A percentile compares a stretch with the other conserved stretches of the same genome.
Conservation (phyloP, 2,113 vertebrate genomes). For the Protobothrops mucrosquamatus region DNA sequence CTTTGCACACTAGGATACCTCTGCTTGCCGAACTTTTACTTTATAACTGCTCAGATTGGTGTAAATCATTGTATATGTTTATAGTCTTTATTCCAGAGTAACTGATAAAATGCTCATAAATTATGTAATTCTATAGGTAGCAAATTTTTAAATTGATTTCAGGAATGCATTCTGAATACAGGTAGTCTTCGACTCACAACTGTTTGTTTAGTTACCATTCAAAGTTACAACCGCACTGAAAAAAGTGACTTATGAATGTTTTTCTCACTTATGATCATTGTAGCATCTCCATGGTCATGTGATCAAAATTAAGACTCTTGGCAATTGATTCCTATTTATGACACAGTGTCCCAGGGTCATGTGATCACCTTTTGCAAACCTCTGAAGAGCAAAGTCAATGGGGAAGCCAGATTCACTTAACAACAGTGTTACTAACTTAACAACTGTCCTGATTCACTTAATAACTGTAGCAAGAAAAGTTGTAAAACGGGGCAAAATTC, state of each 20-base stretch:
- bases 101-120: not conserved
- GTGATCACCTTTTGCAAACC: not conserved
- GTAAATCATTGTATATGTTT: not conserved
- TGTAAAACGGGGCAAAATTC: not conserved
- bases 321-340: not conserved
- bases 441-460: not conserved
- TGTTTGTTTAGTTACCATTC: not conserved
- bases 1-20: not conserved
- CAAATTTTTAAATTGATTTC: not conserved
- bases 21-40: not conserved
- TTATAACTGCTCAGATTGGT: not conserved
- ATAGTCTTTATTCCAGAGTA: not conserved
- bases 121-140: not conserved
- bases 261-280: not conserved
- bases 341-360: not conserved
- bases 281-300: not conserved
- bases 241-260: not conserved
- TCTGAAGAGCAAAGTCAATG: not conserved
- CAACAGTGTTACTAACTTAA: not conserved
- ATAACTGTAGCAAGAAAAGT: not conserved
- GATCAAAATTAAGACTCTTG: not conserved
- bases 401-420: not conserved
- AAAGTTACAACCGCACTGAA: not conserved
- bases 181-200: not conserved
- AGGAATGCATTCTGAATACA: not conserved